Evolutionary conservation across 23 tunicate species (phyloP).

Genomic region (Ciona savignyi): DNA sequence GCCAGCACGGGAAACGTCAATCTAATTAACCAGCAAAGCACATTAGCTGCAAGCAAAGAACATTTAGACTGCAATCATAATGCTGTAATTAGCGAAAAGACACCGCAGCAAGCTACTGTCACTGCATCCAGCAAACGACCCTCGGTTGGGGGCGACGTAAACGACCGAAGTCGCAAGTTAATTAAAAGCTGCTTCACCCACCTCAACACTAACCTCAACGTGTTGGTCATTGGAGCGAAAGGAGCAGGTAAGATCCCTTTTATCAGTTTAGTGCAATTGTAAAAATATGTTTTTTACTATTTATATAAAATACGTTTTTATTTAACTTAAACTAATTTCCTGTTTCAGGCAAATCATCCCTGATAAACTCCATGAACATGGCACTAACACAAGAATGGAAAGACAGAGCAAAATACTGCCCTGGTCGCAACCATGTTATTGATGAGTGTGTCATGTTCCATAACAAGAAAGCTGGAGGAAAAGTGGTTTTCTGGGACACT

Average conservation of each 20-base stretch:
- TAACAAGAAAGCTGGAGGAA: constrained; percentile 67
- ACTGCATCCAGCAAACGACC: constrained; percentile 7
- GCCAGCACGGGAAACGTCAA: constrained; percentile 3
- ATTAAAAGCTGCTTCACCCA: constrained; percentile 66
- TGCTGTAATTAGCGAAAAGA: constrained; percentile 7
- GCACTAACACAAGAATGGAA: constrained; percentile 90
- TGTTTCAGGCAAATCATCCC: constrained; percentile 85
- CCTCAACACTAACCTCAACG: constrained; percentile 73
- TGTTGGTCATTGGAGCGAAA: constrained; percentile 63
- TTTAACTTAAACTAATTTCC: constrained; percentile 5
- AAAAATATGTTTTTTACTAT: neutral
- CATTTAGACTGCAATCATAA: constrained; percentile 32
- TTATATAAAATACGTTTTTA: neutral
- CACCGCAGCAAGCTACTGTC: constrained; percentile 14
- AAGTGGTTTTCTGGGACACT: constrained; percentile 96
- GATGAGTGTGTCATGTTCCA: constrained; percentile 87
- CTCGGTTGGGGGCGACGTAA: constrained; percentile 18
- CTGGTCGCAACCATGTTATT: constrained; percentile 90
- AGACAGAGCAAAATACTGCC: constrained; percentile 88
- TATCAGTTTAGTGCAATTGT: neutral
- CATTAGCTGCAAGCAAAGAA: constrained; percentile 5
- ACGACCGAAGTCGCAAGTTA: constrained; percentile 66
- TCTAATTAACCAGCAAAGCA: neutral
- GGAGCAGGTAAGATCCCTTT: constrained; percentile 53
- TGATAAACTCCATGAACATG: constrained; percentile 97